Evolutionary conservation across 2,113 vertebrate genomes (phyloP), one percentile per base, ranked within the genome.

Genomic region (Entelurus aequoreus): DNA sequence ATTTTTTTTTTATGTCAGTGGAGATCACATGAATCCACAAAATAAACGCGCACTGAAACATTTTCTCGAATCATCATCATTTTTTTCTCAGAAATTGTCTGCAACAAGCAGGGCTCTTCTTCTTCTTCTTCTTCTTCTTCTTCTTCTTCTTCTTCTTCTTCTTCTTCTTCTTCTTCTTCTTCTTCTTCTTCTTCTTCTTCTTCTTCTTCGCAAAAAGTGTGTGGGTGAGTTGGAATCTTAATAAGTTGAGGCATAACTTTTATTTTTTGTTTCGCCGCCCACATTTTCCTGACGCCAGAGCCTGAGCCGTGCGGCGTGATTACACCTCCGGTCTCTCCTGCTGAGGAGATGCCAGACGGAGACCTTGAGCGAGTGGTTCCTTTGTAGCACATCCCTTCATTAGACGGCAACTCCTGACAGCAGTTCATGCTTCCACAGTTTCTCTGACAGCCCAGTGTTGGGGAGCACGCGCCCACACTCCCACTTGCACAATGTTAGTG

Each of bases 341-440:
- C 65, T 28, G 28, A 28, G 62, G 68, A 62, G 62, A 65, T 82
- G 82, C 80, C 74, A 84, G 84, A 79, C 76, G 28, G 72, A 66
- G 65, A 74, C 78, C 73, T 84, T 80, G 81, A 78, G 63, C 70
- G 14, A 77, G 78, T 81, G 76, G 77, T 54, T 72, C 62, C 53
- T 60, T 81, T 79, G 77, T 80, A 78, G 66, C 58, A 65, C 68
- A 76, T 80, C 62, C 72, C 77, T 86, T 88, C 83, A 82, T 88
- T 88, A 87, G 78, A 75, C 62, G 59, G 73, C 66, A 69, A 62
- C 75, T 71, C 64, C 44, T 84, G 86, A 86, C 86, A 86, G 79
- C 55, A n/a, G 66, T 69, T 80, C 79, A 79, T 79, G 84, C 69
- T 63, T 74, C 75, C 69, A 55, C 75, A 7, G 78, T 72, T 75